Percentiles rank a stretch among this genome's conserved stretches.
Conservation (phyloP, 35 echinoderm and acorn worm genomes). For the Strongylocentrotus purpuratus region DNA sequence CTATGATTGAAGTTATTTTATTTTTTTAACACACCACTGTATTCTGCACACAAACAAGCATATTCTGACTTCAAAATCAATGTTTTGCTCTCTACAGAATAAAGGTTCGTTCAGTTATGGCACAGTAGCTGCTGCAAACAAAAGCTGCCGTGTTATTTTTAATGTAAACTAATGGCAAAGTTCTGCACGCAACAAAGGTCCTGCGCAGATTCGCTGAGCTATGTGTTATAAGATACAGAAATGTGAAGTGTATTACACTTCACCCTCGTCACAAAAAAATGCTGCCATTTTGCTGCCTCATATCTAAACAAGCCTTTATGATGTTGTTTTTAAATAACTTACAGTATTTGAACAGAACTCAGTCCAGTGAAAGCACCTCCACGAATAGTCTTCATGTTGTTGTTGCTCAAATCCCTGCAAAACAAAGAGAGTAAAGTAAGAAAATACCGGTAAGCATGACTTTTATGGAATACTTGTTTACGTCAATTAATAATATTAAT, state of each 20-base stretch:
- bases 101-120: too few species aligned
- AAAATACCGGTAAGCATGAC: not conserved
- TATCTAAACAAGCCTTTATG: not conserved
- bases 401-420: slow-evolving; percentile 75
- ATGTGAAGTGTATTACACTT: too few species aligned
- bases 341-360: slow-evolving; percentile 55
- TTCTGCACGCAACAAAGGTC: too few species aligned
- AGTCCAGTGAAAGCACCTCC: slow-evolving; percentile 54
- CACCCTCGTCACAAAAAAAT: too few species aligned
- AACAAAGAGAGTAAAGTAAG: not conserved
- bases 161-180: too few species aligned
- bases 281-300: too few species aligned
- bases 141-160: too few species aligned
- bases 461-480: not conserved
- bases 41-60: not conserved
- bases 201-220: too few species aligned
- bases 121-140: too few species aligned
- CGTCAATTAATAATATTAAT: too few species aligned
- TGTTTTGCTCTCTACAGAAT: not conserved
- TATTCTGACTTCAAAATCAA: not conserved
- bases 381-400: slow-evolving; percentile 58
- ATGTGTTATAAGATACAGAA: too few species aligned
- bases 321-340: slow-evolving; percentile 56
- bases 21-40: too few species aligned
- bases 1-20: not conserved